Evolutionary conservation across 2,888 invertebrate species (phyloP).

Genomic region (Nomada flava): DNA sequence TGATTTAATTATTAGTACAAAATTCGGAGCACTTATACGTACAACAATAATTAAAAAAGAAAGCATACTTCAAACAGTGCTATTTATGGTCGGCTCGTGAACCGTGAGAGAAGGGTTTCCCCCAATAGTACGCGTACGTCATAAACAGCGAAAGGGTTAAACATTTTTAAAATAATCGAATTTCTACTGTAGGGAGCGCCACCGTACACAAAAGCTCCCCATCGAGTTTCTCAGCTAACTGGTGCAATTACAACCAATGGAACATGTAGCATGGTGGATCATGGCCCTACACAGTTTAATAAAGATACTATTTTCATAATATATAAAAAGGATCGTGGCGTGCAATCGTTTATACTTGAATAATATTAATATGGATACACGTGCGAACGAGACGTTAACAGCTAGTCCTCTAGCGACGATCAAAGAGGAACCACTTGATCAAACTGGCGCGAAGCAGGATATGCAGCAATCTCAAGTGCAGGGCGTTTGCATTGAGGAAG

Average conservation of each 20-base stretch:
- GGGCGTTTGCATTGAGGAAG: slow-evolving; percentile 75
- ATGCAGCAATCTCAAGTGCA: slow-evolving; percentile 73
- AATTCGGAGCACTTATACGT: too few species aligned
- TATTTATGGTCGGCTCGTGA: too few species aligned
- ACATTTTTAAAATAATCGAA: not conserved
- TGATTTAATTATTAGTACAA: too few species aligned
- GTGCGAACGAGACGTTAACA: slow-evolving; percentile 71
- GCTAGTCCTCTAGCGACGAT: slow-evolving; percentile 71
- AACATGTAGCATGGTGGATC: slow-evolving; percentile 45
- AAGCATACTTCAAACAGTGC: too few species aligned
- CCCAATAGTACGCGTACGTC: too few species aligned
- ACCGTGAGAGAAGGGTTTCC: too few species aligned
- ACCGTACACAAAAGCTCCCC: not conserved
- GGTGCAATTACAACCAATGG: too few species aligned
- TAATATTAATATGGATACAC: slow-evolving; percentile 68
- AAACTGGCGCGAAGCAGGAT: slow-evolving; percentile 69
- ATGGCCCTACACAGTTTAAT: slow-evolving; percentile 55
- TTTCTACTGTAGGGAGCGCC: slow-evolving; percentile 14
- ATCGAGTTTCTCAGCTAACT: not conserved
- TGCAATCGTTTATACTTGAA: slow-evolving; percentile 1
- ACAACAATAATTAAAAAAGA: too few species aligned
- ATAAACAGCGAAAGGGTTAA: too few species aligned
- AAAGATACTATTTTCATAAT: slow-evolving; percentile 50
- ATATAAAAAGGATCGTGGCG: slow-evolving; percentile 43
- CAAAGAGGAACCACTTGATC: slow-evolving; percentile 80